A percentile compares a stretch with the other conserved stretches of the same genome.
These are phyloP conservation scores for Drosophila truncata DNA, from an alignment of 1,140 invertebrate species.

Conservation along the genomic window DNA sequence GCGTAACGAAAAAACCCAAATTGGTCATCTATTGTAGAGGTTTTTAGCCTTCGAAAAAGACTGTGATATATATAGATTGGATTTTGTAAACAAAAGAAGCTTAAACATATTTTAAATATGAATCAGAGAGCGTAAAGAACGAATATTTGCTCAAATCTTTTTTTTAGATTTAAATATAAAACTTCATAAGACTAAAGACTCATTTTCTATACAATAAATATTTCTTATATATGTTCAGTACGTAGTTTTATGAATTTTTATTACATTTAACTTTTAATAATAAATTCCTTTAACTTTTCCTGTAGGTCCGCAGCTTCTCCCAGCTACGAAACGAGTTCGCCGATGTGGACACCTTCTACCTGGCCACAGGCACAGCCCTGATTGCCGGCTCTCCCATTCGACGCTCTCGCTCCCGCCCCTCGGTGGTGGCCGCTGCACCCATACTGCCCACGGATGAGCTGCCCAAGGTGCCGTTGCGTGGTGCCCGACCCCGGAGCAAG, in stretches of 20 bases:
- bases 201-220: too few species aligned
- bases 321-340: conserved; percentile 96
- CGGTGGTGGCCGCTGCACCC: conserved; percentile 78
- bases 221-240: too few species aligned
- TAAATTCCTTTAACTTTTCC: conserved; percentile 76
- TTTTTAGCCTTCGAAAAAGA: background rate
- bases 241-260: background rate
- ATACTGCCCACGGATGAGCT: conserved; percentile 87
- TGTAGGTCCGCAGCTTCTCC: conserved; percentile 92
- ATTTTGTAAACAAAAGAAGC: background rate
- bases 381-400: conserved; percentile 88
- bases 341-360: conserved; percentile 95
- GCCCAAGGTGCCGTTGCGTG: conserved; percentile 84
- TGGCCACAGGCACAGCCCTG: conserved; percentile 88
- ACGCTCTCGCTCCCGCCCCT: conserved; percentile 89
- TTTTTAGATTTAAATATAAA: too few species aligned
- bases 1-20: conserved; percentile 10
- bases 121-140: too few species aligned
- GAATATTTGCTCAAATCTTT: too few species aligned
- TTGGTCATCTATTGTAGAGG: conserved; percentile 80
- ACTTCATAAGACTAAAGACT: too few species aligned
- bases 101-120: too few species aligned
- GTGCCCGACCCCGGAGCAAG: conserved; percentile 91
- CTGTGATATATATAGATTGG: background rate
- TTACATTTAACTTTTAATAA: background rate